Evolutionary conservation across 2,113 vertebrate species (phyloP).

Genomic region (Pseudonaja textilis): DNA sequence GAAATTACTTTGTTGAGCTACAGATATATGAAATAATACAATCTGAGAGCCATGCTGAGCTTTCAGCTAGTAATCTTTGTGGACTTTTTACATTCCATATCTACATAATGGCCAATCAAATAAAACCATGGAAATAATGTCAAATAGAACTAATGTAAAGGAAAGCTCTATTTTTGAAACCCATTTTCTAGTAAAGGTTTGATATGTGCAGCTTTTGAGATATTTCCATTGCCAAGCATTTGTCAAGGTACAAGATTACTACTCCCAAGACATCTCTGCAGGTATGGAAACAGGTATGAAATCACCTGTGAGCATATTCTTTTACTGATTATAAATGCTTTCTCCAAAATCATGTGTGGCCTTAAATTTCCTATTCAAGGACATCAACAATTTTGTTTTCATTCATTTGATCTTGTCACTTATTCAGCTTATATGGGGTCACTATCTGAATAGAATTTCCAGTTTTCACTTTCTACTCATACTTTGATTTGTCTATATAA

Average conservation of each 20-base stretch:
- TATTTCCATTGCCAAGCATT: background rate
- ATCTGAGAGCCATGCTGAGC: slow-evolving; percentile 29
- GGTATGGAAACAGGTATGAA: background rate
- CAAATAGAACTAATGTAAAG: background rate
- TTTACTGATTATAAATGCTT: background rate
- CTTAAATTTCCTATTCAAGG: background rate
- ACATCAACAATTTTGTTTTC: background rate
- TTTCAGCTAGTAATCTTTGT: slow-evolving; percentile 33
- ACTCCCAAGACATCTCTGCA: background rate
- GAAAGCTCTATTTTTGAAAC: slow-evolving; percentile 21
- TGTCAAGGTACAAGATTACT: background rate
- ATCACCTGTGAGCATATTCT: background rate
- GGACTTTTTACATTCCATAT: slow-evolving; percentile 1
- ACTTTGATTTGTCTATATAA: background rate
- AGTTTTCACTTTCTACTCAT: background rate
- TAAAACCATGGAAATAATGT: slow-evolving; percentile 22
- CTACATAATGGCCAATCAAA: slow-evolving; percentile 25
- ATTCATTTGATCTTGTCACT: background rate
- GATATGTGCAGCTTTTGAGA: background rate
- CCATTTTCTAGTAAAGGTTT: background rate
- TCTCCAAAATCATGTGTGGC: background rate
- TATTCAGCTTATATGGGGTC: background rate
- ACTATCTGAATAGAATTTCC: background rate
- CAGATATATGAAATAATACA: slow-evolving; percentile 19
- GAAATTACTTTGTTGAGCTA: slow-evolving; percentile 34